A percentile compares a stretch with the other conserved stretches of the same genome.
These are phyloP conservation scores for Phocides pigmalion DNA, from an alignment of 1,140 invertebrate species.

Conservation along the genomic window DNA sequence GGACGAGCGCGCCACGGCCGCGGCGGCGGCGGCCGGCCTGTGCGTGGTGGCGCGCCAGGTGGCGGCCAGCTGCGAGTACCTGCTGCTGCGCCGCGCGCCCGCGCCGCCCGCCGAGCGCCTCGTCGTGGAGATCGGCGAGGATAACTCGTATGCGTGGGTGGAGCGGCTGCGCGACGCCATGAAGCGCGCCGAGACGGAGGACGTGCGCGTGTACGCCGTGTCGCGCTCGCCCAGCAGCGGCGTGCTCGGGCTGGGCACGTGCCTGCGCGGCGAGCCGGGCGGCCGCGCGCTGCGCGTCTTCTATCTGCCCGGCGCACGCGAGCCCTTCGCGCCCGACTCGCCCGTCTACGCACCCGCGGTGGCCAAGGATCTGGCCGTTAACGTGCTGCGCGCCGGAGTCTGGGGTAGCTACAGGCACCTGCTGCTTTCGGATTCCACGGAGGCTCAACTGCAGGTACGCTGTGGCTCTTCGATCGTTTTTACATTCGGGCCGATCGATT, in stretches of 20 bases:
- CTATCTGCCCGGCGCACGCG: constrained; percentile 87
- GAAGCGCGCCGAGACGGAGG: constrained; percentile 84
- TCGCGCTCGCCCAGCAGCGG: constrained; percentile 84
- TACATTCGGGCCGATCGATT: no score
- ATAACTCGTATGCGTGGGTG: constrained; percentile 91
- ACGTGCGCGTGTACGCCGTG: constrained; percentile 88
- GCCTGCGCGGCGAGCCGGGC: constrained; percentile 93
- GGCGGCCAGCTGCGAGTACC: constrained; percentile 84
- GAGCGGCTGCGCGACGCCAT: constrained; percentile 90
- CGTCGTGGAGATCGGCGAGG: constrained; percentile 87
- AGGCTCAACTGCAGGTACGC: constrained; percentile 84
- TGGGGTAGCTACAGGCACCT: constrained; percentile 96
- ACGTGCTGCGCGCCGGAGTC: constrained; percentile 90
- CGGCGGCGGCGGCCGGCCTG: constrained; percentile 79
- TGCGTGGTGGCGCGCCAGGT: constrained; percentile 83
- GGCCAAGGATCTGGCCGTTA: constrained; percentile 91
- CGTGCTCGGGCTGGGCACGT: constrained; percentile 94
- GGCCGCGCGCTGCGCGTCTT: constrained; percentile 89
- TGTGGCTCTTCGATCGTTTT: background rate
- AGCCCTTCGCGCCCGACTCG: constrained; percentile 86
- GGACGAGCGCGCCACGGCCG: constrained; percentile 66
- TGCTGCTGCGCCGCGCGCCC: constrained; percentile 85
- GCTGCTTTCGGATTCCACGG: constrained; percentile 85
- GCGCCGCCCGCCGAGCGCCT: constrained; percentile 66
- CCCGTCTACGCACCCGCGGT: constrained; percentile 86